These are phyloP conservation scores for Danio albolineatus DNA, from an alignment of 2,797 vertebrate species.

Conservation along the genomic window DNA sequence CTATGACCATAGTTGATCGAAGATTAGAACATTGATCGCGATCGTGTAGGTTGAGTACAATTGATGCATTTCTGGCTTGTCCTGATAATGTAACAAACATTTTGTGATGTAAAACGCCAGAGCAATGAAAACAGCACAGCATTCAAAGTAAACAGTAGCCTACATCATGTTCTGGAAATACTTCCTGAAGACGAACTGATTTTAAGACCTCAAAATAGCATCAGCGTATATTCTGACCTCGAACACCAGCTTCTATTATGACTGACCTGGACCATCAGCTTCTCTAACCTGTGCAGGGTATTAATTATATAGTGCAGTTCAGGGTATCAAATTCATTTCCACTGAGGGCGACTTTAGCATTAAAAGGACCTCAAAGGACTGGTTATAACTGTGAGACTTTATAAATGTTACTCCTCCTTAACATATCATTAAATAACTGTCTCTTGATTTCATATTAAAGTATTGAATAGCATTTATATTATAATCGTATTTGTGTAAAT, in stretches of 20 bases:
- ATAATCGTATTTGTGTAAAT: too few relatives aligned
- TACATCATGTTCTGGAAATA: not conserved
- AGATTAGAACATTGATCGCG: slow-evolving; percentile 4
- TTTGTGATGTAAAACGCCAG: not conserved
- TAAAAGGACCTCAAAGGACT: too few relatives aligned
- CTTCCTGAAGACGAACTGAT: not conserved
- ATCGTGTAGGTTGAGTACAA: not conserved
- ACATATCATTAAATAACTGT: too few relatives aligned
- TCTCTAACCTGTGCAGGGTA: not conserved
- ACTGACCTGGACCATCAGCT: not conserved
- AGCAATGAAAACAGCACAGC: too few relatives aligned
- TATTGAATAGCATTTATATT: too few relatives aligned
- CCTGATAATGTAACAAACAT: not conserved
- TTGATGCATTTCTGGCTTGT: not conserved
- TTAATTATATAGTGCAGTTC: too few relatives aligned
- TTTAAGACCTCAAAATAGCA: not conserved
- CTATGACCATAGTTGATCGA: not conserved
- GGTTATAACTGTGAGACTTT: too few relatives aligned
- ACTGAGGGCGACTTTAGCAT: too few relatives aligned
- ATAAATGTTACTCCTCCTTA: too few relatives aligned
- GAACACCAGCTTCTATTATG: not conserved
- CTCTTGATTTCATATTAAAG: too few relatives aligned
- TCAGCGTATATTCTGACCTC: not conserved
- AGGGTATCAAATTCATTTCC: too few relatives aligned
- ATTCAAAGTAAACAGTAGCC: not conserved